Base-by-base conservation (phyloP, 35 echinoderm and acorn worm species). In the Amphiura filiformis region DNA sequence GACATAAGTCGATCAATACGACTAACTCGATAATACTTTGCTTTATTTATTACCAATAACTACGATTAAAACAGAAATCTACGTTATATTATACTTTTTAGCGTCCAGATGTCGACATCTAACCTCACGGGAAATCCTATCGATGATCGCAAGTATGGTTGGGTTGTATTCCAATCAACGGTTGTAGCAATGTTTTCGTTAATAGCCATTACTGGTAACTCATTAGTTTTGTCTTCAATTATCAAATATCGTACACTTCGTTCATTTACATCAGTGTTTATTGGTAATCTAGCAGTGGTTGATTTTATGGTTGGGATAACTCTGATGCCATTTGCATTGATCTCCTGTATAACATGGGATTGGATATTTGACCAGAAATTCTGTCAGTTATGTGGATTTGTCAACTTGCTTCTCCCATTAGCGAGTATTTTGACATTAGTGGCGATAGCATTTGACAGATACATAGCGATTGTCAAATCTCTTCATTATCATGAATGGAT, bases 211-310 rank as follows among this genome's bases (percentile, higher is more conserved):
- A 26, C 20, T 11, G 80, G 80, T 13, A 82, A 82, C 40, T 18
- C 80, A 40, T 39, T 82, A 18, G 47, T 82, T 39, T 42, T 39
- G 13, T 22, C 47, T 31, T 28, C 38, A 38, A 82, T 82, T 31
- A 26, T 42, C 1, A 82, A 22, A 42, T 82, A 42, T 40, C 80
- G 39, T 26, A 42, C 1, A 4, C 36, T 82, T 23, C 80, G 42
- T 23, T 42, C 80, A 23, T 42, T 82, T 13, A 82, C 80, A 18
- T 82, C 80, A 2, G 80, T 42, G 30, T 82, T 82, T 40, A 82
- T 82, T 31, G 38, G 39, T 28, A 80, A 82, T 42, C 15, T 82
- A 20, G 80, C 80, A 30, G 32, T 82, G 12, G 80, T 42, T 20
- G 80, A 82, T 40, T 82, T 47, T 39, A 26, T 42, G 13, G 39